Evolutionary conservation across 92 coral and sea anemone genomes (phyloP).

Genomic region (Zoanthus gigantus): DNA sequence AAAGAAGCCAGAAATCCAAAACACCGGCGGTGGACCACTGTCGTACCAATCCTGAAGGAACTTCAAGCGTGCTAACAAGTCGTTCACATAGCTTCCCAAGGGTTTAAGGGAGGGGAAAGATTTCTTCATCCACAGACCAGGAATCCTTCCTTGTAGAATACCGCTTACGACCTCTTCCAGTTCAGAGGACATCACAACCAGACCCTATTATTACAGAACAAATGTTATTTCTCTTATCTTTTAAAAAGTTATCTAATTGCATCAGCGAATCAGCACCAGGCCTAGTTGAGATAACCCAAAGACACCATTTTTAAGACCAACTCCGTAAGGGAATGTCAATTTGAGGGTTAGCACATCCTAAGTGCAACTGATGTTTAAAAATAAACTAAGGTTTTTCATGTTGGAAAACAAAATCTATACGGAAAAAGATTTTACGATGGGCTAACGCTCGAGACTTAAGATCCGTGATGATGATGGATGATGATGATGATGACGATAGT

Average conservation of each 20-base stretch:
- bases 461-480: too few species aligned
- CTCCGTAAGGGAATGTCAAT: too few species aligned
- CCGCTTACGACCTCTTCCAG: conserved; percentile 92
- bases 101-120: conserved; percentile 99
- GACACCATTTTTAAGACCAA: too few species aligned
- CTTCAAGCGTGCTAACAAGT: conserved; percentile 90
- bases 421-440: too few species aligned
- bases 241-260: neutral
- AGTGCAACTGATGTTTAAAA: too few species aligned
- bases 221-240: neutral
- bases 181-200: conserved; percentile 99
- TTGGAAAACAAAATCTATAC: too few species aligned
- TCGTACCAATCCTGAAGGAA: conserved; percentile 99
- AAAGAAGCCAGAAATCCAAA: conserved; percentile 98
- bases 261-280: too few species aligned
- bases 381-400: too few species aligned
- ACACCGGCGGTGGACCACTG: conserved; percentile 87
- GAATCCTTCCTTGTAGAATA: conserved; percentile 91
- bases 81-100: conserved; percentile 96
- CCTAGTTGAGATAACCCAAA: too few species aligned
- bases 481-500: too few species aligned
- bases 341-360: too few species aligned
- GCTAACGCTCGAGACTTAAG: too few species aligned
- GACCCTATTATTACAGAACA: conserved; percentile 66
- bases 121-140: conserved; percentile 99